phyloP scores from a whole-genome alignment of 2,113 vertebrate genomes.

The Misgurnus anguillicaudatus region DNA sequence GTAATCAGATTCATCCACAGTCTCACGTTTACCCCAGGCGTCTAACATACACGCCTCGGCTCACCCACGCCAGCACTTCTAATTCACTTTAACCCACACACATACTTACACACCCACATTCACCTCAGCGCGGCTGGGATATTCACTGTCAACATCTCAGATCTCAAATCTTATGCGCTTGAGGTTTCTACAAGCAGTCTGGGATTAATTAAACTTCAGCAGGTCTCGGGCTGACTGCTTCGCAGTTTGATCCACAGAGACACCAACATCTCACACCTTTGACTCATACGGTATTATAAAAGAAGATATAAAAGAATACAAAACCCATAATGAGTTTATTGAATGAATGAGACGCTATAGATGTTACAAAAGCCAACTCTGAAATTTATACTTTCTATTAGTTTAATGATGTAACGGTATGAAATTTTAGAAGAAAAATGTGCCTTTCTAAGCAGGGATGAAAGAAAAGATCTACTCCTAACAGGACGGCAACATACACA shows the following conservation, averaged over 20 bases:
- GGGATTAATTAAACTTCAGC: slow-evolving; percentile 28
- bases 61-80: slow-evolving; percentile 20
- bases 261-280: background rate
- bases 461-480: background rate
- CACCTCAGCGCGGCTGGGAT: slow-evolving; percentile 6
- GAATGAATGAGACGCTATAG: background rate
- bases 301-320: background rate
- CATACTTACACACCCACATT: background rate
- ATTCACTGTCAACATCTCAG: slow-evolving; percentile 34
- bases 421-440: background rate
- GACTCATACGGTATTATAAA: background rate
- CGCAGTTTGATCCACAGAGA: background rate
- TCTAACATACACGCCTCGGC: background rate
- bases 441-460: too few species aligned
- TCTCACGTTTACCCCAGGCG: slow-evolving; percentile 18
- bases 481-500: background rate
- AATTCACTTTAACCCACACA: slow-evolving; percentile 23
- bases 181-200: slow-evolving; percentile 22
- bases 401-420: slow-evolving; percentile 37
- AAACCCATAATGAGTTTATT: slow-evolving; percentile 22
- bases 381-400: slow-evolving; percentile 28
- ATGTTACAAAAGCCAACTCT: background rate
- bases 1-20: slow-evolving; percentile 34
- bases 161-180: slow-evolving; percentile 13
- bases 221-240: background rate